phyloP scores from a whole-genome alignment of 1,140 invertebrate genomes.

The Meloidogyne hapla region DNA sequence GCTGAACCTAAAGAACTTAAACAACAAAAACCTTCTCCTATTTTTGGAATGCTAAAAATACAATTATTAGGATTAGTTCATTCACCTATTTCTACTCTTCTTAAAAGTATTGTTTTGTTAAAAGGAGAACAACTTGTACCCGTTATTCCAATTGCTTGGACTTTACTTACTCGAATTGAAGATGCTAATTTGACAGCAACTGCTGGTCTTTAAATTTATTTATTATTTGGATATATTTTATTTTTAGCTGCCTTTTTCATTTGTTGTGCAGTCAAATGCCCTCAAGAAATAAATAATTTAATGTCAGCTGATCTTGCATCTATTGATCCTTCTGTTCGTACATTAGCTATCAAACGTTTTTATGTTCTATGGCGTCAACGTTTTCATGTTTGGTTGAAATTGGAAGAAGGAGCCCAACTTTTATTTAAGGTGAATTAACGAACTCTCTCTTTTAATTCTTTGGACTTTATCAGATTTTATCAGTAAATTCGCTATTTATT shows the following conservation, averaged over 20 bases:
- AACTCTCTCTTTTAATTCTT: too few species aligned
- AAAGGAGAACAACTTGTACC: conserved; percentile 24
- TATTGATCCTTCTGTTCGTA: conserved; percentile 75
- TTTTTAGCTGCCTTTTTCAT: conserved; percentile 85
- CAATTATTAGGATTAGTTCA: conserved; percentile 85
- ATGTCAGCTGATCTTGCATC: conserved; percentile 83
- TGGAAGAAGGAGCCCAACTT: conserved; percentile 92
- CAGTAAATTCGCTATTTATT: not conserved
- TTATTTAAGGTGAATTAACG: conserved; percentile 75
- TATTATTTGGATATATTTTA: conserved; percentile 63
- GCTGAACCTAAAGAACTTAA: conserved; percentile 41
- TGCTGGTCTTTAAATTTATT: not conserved
- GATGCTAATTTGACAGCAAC: conserved; percentile 19
- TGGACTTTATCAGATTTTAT: not conserved
- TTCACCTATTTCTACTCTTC: conserved; percentile 79
- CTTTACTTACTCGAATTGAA: conserved; percentile 15
- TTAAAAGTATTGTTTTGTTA: conserved; percentile 77
- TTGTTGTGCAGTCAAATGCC: conserved; percentile 82
- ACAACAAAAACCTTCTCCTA: conserved; percentile 33
- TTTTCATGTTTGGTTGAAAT: conserved; percentile 96
- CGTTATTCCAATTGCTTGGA: conserved; percentile 18
- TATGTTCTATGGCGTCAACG: conserved; percentile 91
- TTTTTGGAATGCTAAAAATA: conserved; percentile 40
- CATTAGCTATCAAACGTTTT: conserved; percentile 78
- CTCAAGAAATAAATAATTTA: conserved; percentile 80